Conservation (phyloP, 2,888 invertebrate genomes). For the Crematogaster levior region DNA sequence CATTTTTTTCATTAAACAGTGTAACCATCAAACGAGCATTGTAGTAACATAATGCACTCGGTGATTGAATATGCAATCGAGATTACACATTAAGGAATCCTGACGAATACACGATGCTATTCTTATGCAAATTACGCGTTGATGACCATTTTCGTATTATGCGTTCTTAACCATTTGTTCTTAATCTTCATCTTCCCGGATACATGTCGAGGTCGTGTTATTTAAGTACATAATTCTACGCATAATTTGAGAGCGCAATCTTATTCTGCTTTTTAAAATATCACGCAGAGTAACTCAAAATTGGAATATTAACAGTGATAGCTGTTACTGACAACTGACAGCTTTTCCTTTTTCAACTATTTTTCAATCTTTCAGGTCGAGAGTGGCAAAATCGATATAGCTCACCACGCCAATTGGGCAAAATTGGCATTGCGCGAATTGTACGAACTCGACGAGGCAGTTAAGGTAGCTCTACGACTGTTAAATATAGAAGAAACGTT, state of each 20-base stretch:
- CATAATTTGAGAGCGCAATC: conserved; percentile 65
- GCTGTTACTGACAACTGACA: no score
- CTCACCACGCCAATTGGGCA: conserved; percentile 89
- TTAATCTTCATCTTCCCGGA: conserved; percentile 67
- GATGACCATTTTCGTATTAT: conserved; percentile 28
- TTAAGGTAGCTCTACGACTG: conserved; percentile 86
- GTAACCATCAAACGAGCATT: not conserved
- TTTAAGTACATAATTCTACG: conserved; percentile 68
- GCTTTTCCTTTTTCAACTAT: not conserved
- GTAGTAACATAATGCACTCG: not conserved
- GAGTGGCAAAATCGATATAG: conserved; percentile 89
- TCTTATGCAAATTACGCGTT: conserved; percentile 42
- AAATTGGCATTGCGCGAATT: conserved; percentile 89
- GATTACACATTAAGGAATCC: conserved; percentile 1
- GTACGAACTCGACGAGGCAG: conserved; percentile 89
- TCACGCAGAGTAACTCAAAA: not conserved
- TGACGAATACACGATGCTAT: not conserved
- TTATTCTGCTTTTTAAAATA: not conserved
- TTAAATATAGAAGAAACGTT: conserved; percentile 88
- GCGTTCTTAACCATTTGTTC: not conserved
- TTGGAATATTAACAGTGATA: not conserved
- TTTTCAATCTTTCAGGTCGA: conserved; percentile 85
- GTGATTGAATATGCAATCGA: not conserved
- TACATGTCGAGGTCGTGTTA: conserved; percentile 69
- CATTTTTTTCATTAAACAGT: no score